These are phyloP conservation scores for Papilio elwesi DNA, from an alignment of 2,888 invertebrate genomes.

Conservation along the genomic window DNA sequence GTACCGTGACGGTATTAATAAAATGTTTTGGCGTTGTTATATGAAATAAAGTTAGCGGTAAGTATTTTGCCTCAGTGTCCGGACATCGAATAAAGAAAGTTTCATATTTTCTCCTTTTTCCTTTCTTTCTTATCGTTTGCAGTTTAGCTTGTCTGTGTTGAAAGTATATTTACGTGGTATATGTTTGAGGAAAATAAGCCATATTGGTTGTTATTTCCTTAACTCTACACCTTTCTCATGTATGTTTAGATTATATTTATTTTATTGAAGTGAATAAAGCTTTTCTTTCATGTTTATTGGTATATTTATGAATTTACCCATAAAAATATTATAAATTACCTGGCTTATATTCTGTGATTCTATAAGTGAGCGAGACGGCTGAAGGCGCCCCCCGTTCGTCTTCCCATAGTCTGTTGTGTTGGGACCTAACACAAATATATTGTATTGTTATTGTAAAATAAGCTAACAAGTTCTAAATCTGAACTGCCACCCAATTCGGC, in stretches of 20 bases:
- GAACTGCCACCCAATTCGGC: too few relatives aligned
- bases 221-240: conserved; percentile 9
- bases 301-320: neutral
- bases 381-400: too few relatives aligned
- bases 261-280: conserved; percentile 30
- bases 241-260: conserved; percentile 20
- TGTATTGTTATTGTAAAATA: too few relatives aligned
- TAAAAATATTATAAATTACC: neutral
- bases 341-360: neutral
- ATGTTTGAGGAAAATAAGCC: conserved; percentile 43
- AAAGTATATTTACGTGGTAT: conserved; percentile 48
- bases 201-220: conserved; percentile 35
- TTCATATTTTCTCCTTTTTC: conserved; percentile 64
- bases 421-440: too few relatives aligned
- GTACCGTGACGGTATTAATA: neutral
- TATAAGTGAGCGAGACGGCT: too few relatives aligned
- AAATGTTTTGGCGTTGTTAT: conserved; percentile 43
- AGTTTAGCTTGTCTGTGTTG: conserved; percentile 50
- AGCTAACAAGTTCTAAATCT: too few relatives aligned
- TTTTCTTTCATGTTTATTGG: neutral
- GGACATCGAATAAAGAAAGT: conserved; percentile 68
- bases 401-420: too few relatives aligned
- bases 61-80: conserved; percentile 60
- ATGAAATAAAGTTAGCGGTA: conserved; percentile 67
- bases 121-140: conserved; percentile 59